Evolutionary conservation across 1,140 invertebrate species (phyloP).

Genomic region (Periplaneta americana): DNA sequence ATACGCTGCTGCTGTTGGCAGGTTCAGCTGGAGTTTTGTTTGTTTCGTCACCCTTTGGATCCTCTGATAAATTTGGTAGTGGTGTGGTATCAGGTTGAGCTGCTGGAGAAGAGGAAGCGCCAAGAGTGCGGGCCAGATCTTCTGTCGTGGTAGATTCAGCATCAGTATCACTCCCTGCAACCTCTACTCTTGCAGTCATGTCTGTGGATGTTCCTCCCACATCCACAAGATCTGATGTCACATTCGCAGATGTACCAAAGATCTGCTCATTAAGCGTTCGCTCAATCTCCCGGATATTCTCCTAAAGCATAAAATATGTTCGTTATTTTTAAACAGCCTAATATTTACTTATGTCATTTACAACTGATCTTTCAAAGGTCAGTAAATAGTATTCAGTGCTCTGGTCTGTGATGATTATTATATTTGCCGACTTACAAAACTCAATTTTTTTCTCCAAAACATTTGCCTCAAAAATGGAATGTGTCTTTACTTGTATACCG

Average conservation of each 20-base stretch:
- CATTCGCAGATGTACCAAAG: constrained; percentile 24
- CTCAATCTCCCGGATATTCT: constrained; percentile 39
- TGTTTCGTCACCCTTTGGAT: not conserved
- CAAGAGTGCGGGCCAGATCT: constrained; percentile 1
- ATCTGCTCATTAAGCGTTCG: constrained; percentile 40
- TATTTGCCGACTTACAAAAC: too few relatives aligned
- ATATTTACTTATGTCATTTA: too few relatives aligned
- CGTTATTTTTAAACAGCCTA: too few relatives aligned
- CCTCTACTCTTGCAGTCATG: not conserved
- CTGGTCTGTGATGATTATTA: too few relatives aligned
- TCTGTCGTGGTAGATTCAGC: constrained; percentile 5
- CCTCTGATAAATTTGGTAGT: not conserved
- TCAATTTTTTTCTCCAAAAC: too few relatives aligned
- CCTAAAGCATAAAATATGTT: constrained; percentile 28
- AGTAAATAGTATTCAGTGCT: too few relatives aligned
- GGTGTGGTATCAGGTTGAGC: not conserved
- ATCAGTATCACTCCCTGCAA: not conserved
- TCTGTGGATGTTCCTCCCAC: not conserved
- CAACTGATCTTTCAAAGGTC: too few relatives aligned
- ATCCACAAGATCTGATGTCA: not conserved
- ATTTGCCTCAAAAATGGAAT: too few relatives aligned
- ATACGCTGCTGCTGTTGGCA: not conserved
- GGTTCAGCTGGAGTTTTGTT: not conserved
- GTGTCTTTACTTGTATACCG: too few relatives aligned
- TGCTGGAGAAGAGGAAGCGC: not conserved